These are phyloP conservation scores for Drosophila colorata DNA, from an alignment of 2,888 invertebrate genomes.

Conservation along the genomic window DNA sequence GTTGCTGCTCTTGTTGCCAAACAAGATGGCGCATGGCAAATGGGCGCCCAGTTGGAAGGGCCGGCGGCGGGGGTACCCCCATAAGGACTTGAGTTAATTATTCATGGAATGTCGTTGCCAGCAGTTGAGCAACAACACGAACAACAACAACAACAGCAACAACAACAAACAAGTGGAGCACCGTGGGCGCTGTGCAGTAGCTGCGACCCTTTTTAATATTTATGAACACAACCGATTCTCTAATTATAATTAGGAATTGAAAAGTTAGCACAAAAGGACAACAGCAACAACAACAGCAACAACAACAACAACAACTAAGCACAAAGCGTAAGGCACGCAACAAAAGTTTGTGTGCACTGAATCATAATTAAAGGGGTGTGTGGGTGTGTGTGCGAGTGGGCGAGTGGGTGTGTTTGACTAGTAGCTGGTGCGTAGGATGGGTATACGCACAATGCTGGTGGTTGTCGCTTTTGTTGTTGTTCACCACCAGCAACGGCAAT, in stretches of 20 bases:
- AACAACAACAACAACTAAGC: conserved; percentile 33
- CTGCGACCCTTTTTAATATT: conserved; percentile 79
- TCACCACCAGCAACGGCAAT: conserved; percentile 15
- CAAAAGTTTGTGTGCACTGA: conserved; percentile 80
- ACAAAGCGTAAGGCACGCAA: conserved; percentile 70
- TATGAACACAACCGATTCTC: conserved; percentile 82
- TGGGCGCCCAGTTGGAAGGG: conserved; percentile 28
- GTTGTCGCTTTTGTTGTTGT: conserved; percentile 29
- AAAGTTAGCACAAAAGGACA: conserved; percentile 80
- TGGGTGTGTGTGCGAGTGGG: conserved; percentile 29
- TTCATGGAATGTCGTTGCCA: conserved; percentile 79
- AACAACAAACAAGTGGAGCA: conserved; percentile 40
- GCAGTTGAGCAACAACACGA: conserved; percentile 49
- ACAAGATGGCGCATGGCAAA: conserved; percentile 75
- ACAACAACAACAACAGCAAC: conserved; percentile 25
- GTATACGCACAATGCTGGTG: conserved; percentile 31
- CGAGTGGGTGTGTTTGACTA: not conserved
- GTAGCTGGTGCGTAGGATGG: conserved; percentile 10
- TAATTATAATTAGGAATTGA: conserved; percentile 84
- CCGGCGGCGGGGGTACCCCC: conserved; percentile 14
- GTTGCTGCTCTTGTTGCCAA: conserved; percentile 51
- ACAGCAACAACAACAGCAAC: conserved; percentile 45
- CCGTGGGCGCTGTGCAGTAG: conserved; percentile 42
- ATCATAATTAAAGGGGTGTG: conserved; percentile 78
- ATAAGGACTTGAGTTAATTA: conserved; percentile 78